Evolutionary conservation across 2,888 invertebrate genomes (phyloP).

Genomic region (Rhodophaea formosa): DNA sequence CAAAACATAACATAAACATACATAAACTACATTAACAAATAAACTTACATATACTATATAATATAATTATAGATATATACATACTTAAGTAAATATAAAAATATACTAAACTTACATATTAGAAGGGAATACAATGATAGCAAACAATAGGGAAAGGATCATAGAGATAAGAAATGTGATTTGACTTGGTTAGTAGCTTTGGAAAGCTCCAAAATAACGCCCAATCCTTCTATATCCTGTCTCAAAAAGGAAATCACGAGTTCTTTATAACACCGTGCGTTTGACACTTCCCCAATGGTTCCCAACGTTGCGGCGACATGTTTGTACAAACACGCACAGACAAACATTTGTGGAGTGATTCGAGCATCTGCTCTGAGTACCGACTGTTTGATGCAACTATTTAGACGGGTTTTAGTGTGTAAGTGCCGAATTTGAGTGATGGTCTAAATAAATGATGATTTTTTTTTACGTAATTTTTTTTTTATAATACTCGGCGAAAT

Average conservation of each 20-base stretch:
- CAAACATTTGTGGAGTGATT: conserved; percentile 26
- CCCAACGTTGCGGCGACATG: conserved; percentile 26
- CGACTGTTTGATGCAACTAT: conserved; percentile 21
- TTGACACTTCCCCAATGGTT: conserved; percentile 36
- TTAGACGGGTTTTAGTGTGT: conserved; percentile 22
- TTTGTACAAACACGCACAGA: conserved; percentile 33
- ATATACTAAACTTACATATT: no score
- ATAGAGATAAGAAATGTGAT: no score
- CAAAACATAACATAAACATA: no score
- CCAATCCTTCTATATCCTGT: conserved; percentile 25
- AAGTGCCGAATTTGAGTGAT: conserved; percentile 4
- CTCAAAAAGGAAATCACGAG: conserved; percentile 72
- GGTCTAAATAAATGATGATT: not conserved
- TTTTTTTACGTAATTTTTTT: no score
- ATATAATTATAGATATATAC: no score
- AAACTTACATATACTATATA: no score
- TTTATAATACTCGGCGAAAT: no score
- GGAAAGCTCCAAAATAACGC: conserved; percentile 15
- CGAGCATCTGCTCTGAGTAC: conserved; percentile 4
- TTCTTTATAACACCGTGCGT: conserved; percentile 35
- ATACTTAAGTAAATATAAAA: no score
- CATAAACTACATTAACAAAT: no score
- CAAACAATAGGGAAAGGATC: no score
- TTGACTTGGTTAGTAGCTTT: no score
- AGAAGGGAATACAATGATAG: no score